phyloP scores from a whole-genome alignment of 64 coral and sea anemone genomes.

The Stylophora pistillata region DNA sequence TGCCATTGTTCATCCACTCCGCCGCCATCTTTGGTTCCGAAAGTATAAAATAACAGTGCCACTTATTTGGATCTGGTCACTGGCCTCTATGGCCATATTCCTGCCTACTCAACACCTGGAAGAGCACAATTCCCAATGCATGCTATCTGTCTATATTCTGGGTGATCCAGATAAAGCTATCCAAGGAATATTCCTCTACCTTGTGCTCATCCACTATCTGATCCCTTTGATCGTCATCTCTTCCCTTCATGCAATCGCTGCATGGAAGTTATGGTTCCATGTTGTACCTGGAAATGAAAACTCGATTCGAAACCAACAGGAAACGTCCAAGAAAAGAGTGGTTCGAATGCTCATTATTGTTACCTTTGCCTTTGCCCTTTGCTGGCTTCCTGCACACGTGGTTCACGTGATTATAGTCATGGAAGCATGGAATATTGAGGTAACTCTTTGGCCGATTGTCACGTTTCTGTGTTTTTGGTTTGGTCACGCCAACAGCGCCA shows the following conservation, averaged over 20 bases:
- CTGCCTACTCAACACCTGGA: not conserved
- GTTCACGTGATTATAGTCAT: slow-evolving; percentile 9
- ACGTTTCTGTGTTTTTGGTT: slow-evolving; percentile 2
- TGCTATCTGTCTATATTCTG: too few species aligned
- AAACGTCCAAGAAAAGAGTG: slow-evolving; percentile 41
- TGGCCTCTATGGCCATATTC: slow-evolving; percentile 6
- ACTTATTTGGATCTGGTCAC: slow-evolving; percentile 38
- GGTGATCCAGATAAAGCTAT: not conserved
- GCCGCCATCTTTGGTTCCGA: slow-evolving; percentile 24
- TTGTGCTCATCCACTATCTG: slow-evolving; percentile 28
- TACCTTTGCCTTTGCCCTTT: slow-evolving; percentile 33
- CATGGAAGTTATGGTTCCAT: too few species aligned
- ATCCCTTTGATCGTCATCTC: slow-evolving; percentile 2
- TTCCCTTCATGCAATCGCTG: slow-evolving; percentile 27
- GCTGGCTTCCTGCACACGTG: slow-evolving; percentile 55
- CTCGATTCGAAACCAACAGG: slow-evolving; percentile 29
- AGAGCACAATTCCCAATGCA: not conserved
- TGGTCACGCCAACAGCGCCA: slow-evolving; percentile 34
- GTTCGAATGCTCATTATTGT: slow-evolving; percentile 64
- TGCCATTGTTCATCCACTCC: slow-evolving; percentile 42
- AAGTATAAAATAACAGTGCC: slow-evolving; percentile 16
- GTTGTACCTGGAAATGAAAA: slow-evolving; percentile 37
- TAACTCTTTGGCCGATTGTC: too few species aligned
- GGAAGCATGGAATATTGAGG: too few species aligned
- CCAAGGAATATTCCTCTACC: slow-evolving; percentile 12